Conservation (phyloP, 2,888 invertebrate species). For the Eudasyphora cyanicolor region DNA sequence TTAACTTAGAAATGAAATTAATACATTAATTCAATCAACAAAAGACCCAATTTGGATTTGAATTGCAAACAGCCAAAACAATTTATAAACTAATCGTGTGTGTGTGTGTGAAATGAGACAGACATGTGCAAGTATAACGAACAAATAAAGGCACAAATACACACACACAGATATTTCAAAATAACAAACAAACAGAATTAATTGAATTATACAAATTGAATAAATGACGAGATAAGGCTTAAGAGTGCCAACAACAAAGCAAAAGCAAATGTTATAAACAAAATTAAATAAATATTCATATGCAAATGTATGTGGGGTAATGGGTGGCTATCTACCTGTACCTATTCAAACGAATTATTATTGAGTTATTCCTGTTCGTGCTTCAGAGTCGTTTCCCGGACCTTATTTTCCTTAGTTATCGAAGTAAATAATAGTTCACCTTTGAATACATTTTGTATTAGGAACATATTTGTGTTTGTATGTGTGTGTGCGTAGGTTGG, state of each 20-base stretch:
- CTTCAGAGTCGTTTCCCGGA: too few relatives aligned
- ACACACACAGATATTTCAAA: not conserved
- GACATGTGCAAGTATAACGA: not conserved
- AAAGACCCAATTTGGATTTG: not conserved
- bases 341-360: too few relatives aligned
- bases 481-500: too few relatives aligned
- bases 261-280: not conserved
- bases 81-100: not conserved
- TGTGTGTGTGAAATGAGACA: not conserved
- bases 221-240: not conserved
- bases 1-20: too few relatives aligned
- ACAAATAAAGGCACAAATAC: not conserved
- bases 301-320: not conserved
- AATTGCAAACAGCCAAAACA: not conserved
- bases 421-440: too few relatives aligned
- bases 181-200: constrained; percentile 1
- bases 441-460: too few relatives aligned
- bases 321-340: not conserved
- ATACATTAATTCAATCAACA: not conserved
- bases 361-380: too few relatives aligned
- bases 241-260: not conserved
- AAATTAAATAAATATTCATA: not conserved
- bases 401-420: too few relatives aligned
- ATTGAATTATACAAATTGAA: constrained; percentile 19
- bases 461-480: too few relatives aligned